These are phyloP conservation scores for Centruroides vittatus DNA, from an alignment of 1,140 invertebrate species.

Conservation along the genomic window DNA sequence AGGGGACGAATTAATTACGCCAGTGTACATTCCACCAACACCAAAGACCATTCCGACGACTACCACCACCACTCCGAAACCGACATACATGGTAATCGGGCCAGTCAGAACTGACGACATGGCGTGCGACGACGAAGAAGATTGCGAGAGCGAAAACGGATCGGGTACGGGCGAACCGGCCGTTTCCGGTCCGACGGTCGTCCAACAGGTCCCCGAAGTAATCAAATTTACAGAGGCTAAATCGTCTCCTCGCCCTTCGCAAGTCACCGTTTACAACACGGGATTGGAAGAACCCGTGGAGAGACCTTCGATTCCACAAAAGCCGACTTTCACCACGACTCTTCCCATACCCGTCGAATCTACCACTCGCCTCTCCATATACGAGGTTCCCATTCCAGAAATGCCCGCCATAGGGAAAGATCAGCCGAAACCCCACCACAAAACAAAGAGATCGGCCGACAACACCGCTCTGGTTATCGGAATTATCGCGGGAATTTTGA, in stretches of 20 bases:
- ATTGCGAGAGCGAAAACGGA: constrained; percentile 16
- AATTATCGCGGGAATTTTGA: constrained; percentile 78
- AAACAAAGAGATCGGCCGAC: constrained; percentile 14
- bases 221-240: not conserved
- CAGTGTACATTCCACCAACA: constrained; percentile 73
- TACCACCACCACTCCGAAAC: not conserved
- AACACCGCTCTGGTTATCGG: constrained; percentile 56
- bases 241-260: not conserved
- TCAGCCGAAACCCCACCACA: constrained; percentile 11
- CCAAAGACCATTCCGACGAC: constrained; percentile 12
- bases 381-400: constrained; percentile 9
- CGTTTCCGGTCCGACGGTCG: not conserved
- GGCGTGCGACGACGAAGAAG: constrained; percentile 23
- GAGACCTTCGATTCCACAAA: not conserved
- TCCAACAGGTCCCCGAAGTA: not conserved
- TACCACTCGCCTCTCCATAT: constrained; percentile 1
- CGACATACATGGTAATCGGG: too few relatives aligned
- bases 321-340: not conserved
- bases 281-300: not conserved
- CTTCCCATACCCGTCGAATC: not conserved
- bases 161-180: constrained; percentile 21
- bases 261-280: not conserved
- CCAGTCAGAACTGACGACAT: constrained; percentile 5
- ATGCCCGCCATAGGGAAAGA: constrained; percentile 7
- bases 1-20: constrained; percentile 51